Percentiles rank a stretch among this genome's conserved stretches.
Conservation (phyloP, 2,888 invertebrate genomes). For the Dysmachus trigonus region DNA sequence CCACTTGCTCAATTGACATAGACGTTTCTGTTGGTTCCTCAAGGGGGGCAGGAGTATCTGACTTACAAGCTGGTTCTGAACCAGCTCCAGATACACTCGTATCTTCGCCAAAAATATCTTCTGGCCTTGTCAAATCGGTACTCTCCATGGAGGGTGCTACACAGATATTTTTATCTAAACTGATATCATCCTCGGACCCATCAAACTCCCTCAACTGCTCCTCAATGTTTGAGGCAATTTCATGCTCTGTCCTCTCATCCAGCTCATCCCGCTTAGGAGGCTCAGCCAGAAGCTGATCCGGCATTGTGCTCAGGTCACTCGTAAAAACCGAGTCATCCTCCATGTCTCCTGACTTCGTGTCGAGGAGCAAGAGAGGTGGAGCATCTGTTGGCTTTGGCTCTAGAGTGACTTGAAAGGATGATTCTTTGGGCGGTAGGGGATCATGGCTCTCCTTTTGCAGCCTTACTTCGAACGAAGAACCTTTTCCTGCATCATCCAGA, state of each 20-base stretch:
- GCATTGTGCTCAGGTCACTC: constrained; percentile 41
- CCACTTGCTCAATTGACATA: neutral
- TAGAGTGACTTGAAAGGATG: constrained; percentile 16
- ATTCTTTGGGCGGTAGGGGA: neutral
- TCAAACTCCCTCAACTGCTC: constrained; percentile 50
- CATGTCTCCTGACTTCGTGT: constrained; percentile 49
- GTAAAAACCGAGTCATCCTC: constrained; percentile 49
- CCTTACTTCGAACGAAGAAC: neutral
- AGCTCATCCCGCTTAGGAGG: constrained; percentile 42
- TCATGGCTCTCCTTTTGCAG: neutral
- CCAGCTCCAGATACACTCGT: neutral
- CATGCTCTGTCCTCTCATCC: constrained; percentile 46
- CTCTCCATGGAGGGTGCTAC: neutral
- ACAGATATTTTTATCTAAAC: neutral
- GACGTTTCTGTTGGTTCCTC: neutral
- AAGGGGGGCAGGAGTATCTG: neutral
- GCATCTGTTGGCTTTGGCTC: constrained; percentile 19
- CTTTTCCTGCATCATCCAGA: neutral
- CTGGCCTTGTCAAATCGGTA: neutral
- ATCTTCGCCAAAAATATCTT: constrained; percentile 30
- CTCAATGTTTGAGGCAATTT: constrained; percentile 42
- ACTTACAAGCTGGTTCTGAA: neutral
- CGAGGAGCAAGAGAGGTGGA: constrained; percentile 19
- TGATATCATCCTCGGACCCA: constrained; percentile 49
- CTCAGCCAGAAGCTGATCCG: constrained; percentile 41